Percentiles rank a stretch among this genome's conserved stretches.
phyloP scores from a whole-genome alignment of 2,888 invertebrate genomes.

The Heliothis peltigera region DNA sequence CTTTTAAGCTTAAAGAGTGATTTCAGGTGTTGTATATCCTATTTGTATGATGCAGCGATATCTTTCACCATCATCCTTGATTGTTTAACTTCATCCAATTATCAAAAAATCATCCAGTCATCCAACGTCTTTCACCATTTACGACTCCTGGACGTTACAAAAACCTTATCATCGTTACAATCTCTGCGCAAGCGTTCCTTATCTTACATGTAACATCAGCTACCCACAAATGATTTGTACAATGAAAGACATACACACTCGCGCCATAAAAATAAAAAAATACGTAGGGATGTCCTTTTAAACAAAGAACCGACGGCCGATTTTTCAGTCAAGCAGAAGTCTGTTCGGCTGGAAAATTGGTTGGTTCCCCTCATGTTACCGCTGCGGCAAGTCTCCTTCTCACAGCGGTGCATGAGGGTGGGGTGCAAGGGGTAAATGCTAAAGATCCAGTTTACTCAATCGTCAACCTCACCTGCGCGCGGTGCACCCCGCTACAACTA shows the following conservation, averaged over 20 bases:
- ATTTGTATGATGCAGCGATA: conserved; percentile 21
- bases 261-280: too few species aligned
- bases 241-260: too few species aligned
- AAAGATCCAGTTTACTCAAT: conserved; percentile 12
- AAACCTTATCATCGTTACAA: background rate
- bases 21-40: background rate
- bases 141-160: background rate
- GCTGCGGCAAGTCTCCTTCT: background rate
- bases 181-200: background rate
- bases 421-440: conserved; percentile 39
- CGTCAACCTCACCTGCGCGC: conserved; percentile 45
- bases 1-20: background rate
- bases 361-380: conserved; percentile 24
- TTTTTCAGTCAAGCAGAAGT: background rate
- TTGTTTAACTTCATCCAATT: too few species aligned
- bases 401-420: conserved; percentile 30
- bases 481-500: conserved; percentile 42
- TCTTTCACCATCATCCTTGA: background rate
- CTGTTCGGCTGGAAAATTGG: background rate
- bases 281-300: background rate
- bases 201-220: too few species aligned
- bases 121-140: background rate
- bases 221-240: too few species aligned
- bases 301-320: background rate
- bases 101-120: background rate